These are phyloP conservation scores for Dorcus hopei DNA, from an alignment of 2,888 invertebrate genomes.

Conservation along the genomic window DNA sequence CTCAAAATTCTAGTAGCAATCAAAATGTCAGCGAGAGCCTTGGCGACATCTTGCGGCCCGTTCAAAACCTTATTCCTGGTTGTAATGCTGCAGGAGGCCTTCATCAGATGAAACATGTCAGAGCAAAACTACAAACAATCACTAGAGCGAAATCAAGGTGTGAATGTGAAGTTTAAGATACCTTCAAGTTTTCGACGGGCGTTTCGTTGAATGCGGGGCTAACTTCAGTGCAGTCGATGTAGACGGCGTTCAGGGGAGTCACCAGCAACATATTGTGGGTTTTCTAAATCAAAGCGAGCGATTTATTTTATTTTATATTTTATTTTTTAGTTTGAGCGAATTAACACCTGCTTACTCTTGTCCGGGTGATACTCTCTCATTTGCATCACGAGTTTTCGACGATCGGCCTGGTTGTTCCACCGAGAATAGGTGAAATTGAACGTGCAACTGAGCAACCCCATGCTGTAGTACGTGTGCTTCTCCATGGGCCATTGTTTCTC, in stretches of 20 bases:
- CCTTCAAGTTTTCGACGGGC: constrained; percentile 48
- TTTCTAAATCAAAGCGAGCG: constrained; percentile 9
- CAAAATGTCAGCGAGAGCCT: constrained; percentile 60
- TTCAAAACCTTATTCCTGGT: constrained; percentile 56
- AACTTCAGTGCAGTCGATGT: constrained; percentile 74
- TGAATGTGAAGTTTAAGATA: constrained; percentile 27
- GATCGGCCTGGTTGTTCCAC: constrained; percentile 63
- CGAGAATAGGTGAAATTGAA: constrained; percentile 77
- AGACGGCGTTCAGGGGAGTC: constrained; percentile 65
- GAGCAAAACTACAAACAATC: constrained; percentile 62
- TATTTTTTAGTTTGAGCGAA: background rate
- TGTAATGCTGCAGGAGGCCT: constrained; percentile 61
- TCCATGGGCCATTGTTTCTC: constrained; percentile 72
- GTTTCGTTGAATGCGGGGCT: constrained; percentile 63
- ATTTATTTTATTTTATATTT: background rate
- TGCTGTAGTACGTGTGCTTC: constrained; percentile 73
- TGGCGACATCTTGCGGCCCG: constrained; percentile 58
- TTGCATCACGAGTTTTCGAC: constrained; percentile 64
- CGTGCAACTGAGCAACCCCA: constrained; percentile 68
- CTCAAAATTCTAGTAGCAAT: constrained; percentile 61
- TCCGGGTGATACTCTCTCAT: constrained; percentile 56
- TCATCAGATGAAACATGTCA: constrained; percentile 69
- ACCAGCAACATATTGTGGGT: constrained; percentile 53
- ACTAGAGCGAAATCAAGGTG: background rate
- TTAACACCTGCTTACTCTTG: constrained; percentile 49